Evolutionary conservation across 2,797 vertebrate species (phyloP).

Genomic region (Clarias fuscus): DNA sequence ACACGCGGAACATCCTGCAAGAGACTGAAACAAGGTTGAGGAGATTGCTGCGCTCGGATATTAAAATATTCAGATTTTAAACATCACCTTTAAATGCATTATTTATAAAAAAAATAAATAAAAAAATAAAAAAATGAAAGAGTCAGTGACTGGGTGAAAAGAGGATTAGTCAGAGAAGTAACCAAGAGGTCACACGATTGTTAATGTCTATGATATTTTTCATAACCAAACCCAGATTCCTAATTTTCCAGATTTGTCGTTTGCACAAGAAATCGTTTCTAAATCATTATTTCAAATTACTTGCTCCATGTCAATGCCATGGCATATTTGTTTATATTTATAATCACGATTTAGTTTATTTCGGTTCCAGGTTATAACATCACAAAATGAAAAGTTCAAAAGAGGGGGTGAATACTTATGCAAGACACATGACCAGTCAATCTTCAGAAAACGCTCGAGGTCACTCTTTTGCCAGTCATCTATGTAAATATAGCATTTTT

Average conservation of each 20-base stretch:
- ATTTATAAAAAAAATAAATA: background rate
- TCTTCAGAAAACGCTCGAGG: conserved; percentile 26
- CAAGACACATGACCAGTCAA: conserved; percentile 21
- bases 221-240: background rate
- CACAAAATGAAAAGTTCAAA: background rate
- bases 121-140: background rate
- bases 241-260: background rate
- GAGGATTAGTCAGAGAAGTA: background rate
- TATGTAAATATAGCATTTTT: conserved; percentile 49
- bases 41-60: conserved; percentile 5
- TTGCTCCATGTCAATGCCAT: background rate
- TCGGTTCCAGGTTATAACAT: background rate
- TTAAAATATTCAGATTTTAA: conserved; percentile 2
- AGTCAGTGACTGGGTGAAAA: background rate
- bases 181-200: background rate
- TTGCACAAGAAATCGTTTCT: background rate
- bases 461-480: conserved; percentile 45
- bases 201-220: background rate
- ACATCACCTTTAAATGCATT: background rate
- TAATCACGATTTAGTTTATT: background rate
- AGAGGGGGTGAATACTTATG: background rate
- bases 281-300: background rate
- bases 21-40: conserved; percentile 21
- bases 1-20: conserved; percentile 11
- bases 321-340: background rate